Conservation (phyloP, 2,797 vertebrate species). For the Aplochiton taeniatus region DNA sequence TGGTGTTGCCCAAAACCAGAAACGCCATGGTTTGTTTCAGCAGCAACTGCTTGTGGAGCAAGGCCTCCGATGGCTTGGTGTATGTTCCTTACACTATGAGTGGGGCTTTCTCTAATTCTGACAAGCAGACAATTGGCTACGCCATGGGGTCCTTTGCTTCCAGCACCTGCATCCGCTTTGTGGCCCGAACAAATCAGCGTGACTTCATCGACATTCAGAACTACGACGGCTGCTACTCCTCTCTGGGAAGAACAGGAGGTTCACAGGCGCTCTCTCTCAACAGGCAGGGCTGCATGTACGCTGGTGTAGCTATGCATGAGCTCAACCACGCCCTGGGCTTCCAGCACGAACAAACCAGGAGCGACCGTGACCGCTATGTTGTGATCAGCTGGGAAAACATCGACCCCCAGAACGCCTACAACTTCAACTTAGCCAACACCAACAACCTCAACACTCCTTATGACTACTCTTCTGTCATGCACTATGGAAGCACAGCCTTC, state of each 20-base stretch:
- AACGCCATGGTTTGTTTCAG: constrained; percentile 27
- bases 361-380: constrained; percentile 71
- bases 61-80: constrained; percentile 30
- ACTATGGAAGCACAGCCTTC: constrained; percentile 61
- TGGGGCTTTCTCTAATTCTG: constrained; percentile 16
- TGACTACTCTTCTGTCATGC: constrained; percentile 76
- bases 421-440: constrained; percentile 64
- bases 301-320: constrained; percentile 67
- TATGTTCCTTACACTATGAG: constrained; percentile 38
- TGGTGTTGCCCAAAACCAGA: constrained; percentile 30
- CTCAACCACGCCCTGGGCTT: constrained; percentile 71
- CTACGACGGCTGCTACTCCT: constrained; percentile 62
- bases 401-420: constrained; percentile 29
- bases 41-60: constrained; percentile 39
- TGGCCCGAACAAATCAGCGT: constrained; percentile 25
- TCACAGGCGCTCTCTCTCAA: constrained; percentile 67
- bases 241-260: constrained; percentile 67
- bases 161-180: constrained; percentile 46
- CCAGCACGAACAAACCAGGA: constrained; percentile 72
- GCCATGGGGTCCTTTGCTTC: constrained; percentile 27
- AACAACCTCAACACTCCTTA: constrained; percentile 66
- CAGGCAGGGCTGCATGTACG: constrained; percentile 58
- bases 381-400: constrained; percentile 71
- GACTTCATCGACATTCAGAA: constrained; percentile 48
- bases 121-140: constrained; percentile 14